Conservation (phyloP, 2,888 invertebrate genomes). For the Trilocha varians region DNA sequence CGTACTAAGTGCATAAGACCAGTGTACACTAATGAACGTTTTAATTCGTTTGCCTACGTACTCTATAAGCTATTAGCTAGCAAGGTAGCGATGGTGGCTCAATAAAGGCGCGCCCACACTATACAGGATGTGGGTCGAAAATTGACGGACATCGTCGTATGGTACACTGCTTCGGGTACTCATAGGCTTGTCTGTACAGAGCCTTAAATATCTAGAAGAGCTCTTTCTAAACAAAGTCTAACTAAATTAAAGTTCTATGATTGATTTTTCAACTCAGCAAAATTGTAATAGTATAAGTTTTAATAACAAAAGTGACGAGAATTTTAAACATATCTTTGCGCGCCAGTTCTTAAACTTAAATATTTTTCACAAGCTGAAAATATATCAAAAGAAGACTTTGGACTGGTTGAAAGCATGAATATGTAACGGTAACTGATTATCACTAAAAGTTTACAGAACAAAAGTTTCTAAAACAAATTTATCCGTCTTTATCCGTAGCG, state of each 20-base stretch:
- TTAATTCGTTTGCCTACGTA: neutral
- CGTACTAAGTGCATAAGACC: too few species aligned
- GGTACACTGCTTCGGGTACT: conserved; percentile 13
- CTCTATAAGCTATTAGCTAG: neutral
- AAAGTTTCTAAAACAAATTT: too few species aligned
- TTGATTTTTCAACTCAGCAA: neutral
- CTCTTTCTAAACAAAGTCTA: too few species aligned
- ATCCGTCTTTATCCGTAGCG: too few species aligned
- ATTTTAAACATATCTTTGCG: too few species aligned
- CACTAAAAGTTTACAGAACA: too few species aligned
- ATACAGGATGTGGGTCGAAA: conserved; percentile 26
- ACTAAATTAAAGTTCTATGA: neutral
- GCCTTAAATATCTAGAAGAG: conserved; percentile 2
- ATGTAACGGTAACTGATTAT: too few species aligned
- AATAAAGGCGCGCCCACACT: conserved; percentile 18
- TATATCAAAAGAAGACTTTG: too few species aligned
- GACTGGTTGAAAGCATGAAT: too few species aligned
- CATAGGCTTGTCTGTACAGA: conserved; percentile 6
- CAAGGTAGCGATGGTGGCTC: neutral
- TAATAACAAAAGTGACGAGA: too few species aligned
- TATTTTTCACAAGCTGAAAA: too few species aligned
- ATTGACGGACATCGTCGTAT: conserved; percentile 29
- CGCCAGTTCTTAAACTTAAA: too few species aligned
- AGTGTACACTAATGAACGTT: neutral
- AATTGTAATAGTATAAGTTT: neutral